Evolutionary conservation across 2,888 invertebrate species (phyloP).

Genomic region (Antitype chi): DNA sequence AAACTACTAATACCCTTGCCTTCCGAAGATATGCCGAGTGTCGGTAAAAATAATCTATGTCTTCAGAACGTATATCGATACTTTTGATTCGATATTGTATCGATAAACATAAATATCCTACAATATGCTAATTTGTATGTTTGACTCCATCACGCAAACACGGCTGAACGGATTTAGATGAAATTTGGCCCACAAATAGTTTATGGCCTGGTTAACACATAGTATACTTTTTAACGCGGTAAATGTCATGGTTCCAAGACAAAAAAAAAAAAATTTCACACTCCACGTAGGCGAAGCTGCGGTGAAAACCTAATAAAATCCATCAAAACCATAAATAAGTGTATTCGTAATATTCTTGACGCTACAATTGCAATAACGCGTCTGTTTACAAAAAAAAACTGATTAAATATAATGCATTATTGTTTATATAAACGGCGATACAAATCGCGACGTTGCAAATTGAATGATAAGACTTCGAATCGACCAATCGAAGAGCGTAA

Average conservation of each 20-base stretch:
- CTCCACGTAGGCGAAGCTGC: no score
- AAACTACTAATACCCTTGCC: not conserved
- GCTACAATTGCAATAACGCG: slow-evolving; percentile 56
- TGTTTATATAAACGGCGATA: slow-evolving; percentile 59
- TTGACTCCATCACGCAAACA: not conserved
- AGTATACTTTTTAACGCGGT: not conserved
- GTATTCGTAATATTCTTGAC: slow-evolving; percentile 45
- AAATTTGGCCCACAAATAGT: not conserved
- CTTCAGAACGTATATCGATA: not conserved
- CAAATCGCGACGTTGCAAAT: slow-evolving; percentile 62
- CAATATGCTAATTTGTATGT: not conserved
- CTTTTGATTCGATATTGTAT: slow-evolving; percentile 7
- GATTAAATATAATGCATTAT: slow-evolving; percentile 65
- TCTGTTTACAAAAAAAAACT: slow-evolving; percentile 57
- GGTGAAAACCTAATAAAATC: slow-evolving; percentile 7
- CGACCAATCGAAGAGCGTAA: slow-evolving; percentile 50
- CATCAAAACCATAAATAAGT: slow-evolving; percentile 45
- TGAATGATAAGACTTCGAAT: slow-evolving; percentile 58
- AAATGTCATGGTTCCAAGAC: not conserved
- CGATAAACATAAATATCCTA: not conserved
- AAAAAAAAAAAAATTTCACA: no score
- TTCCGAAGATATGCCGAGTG: not conserved
- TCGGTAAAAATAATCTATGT: not conserved
- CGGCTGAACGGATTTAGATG: not conserved
- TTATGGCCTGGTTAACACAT: no score